Evolutionary conservation across 2,888 invertebrate species (phyloP).

Genomic region (Nasonovia ribisnigri): DNA sequence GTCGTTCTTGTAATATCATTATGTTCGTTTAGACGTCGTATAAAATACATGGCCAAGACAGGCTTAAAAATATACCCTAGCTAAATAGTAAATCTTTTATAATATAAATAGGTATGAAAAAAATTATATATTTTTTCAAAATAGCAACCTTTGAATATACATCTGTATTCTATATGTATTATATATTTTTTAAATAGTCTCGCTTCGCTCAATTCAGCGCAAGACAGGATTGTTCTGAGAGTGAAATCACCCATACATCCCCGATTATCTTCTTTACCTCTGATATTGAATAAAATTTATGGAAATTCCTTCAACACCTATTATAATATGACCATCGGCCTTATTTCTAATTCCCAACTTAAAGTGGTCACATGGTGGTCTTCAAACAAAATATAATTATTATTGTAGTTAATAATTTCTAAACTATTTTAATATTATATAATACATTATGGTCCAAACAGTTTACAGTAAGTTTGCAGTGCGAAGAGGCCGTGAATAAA

Average conservation of each 20-base stretch:
- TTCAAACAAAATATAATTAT: neutral
- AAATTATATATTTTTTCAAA: neutral
- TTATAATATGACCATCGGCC: neutral
- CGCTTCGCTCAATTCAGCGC: neutral
- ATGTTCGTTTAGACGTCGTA: neutral
- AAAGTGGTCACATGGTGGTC: neutral
- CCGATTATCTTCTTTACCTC: neutral
- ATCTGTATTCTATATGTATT: neutral
- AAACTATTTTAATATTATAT: neutral
- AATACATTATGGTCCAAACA: constrained; percentile 68
- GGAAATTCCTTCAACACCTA: neutral
- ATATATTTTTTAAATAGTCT: neutral
- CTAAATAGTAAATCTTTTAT: neutral
- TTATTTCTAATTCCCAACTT: neutral
- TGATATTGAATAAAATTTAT: neutral
- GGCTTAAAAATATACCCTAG: neutral
- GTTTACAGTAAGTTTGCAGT: constrained; percentile 94
- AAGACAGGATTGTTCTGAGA: neutral
- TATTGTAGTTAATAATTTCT: neutral
- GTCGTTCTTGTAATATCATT: neutral
- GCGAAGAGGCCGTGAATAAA: constrained; percentile 81
- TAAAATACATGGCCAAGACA: neutral
- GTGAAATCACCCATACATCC: neutral
- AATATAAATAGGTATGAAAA: neutral
- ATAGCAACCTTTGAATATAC: no score